Base-by-base conservation (phyloP, 23 tunicate species). In the Clavelina lepadiformis region DNA sequence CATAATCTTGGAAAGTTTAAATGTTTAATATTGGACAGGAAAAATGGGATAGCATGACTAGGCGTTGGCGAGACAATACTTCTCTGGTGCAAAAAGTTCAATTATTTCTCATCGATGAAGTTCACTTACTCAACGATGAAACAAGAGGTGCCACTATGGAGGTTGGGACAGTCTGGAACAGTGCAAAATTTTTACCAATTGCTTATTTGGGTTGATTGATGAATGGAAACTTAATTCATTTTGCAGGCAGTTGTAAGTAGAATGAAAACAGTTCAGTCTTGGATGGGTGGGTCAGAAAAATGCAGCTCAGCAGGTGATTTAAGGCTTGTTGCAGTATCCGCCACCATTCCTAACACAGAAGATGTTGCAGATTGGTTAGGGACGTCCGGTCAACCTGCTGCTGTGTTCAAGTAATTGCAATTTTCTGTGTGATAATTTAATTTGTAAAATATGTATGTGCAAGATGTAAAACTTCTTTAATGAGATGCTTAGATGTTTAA, bases 21-120 rank as follows among this genome's bases (percentile, higher is more conserved):
- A n/a, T n/a, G n/a, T n/a, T n/a, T n/a, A n/a, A n/a, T n/a, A n/a
- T n/a, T n/a, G n/a, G n/a, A n/a, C n/a, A 80, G 86, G 94, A 85
- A 63, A 85, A 85, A 58, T 85, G 94, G 94, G 94, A 85, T 41
- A 77, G 83, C 65, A 85, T 79, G 76, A 85, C 94, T 15, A 65
- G 94, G 19, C 67, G 94, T 19, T 85, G 94, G 94, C 75, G 82
- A 13, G 82, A 77, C 35, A 85, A 78, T 51, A 70, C 82, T 3
- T 69, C 94, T 2, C 52, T 85, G 51, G 82, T 85, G 2, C 35
- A 71, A 30, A 63, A 66, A 58, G 84, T 85, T 11, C 49, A 65
- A 34, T 50, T 85, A 5, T 85, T 85, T 64, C 78, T 85, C 2
- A 85, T 85, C 26, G 94, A 85, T 64, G 94, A 85, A 65, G 94